phyloP scores from a whole-genome alignment of 2,113 vertebrate genomes.

The Solenodon paradoxus region DNA sequence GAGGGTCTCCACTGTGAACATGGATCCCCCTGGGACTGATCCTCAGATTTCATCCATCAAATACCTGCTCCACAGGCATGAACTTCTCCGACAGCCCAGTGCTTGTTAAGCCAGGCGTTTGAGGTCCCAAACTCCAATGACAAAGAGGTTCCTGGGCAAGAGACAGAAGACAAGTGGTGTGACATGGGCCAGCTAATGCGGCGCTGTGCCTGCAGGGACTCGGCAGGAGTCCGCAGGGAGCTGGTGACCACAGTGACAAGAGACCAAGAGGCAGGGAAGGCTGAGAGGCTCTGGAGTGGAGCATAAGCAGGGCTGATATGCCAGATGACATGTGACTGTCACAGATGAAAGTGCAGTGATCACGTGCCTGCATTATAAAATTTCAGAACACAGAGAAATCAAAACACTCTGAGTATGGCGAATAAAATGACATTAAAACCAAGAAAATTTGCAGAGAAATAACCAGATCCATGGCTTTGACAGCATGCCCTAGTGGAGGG shows the following conservation, averaged over 20 bases:
- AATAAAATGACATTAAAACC: neutral
- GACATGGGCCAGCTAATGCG: neutral
- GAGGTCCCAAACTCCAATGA: neutral
- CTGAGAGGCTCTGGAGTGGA: neutral
- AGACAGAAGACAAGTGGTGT: neutral
- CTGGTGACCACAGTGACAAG: neutral
- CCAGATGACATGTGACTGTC: neutral
- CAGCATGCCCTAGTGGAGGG: neutral
- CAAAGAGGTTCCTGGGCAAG: neutral
- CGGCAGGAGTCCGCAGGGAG: neutral
- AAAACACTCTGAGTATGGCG: neutral
- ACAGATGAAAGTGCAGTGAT: neutral
- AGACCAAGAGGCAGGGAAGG: neutral
- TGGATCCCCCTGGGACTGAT: neutral
- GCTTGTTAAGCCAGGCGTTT: neutral
- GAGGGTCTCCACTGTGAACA: neutral
- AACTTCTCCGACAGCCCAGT: neutral
- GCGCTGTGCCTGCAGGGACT: neutral
- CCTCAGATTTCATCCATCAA: neutral
- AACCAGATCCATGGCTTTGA: neutral
- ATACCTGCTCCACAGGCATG: neutral
- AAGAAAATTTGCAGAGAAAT: neutral
- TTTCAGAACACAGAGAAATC: neutral
- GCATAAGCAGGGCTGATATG: neutral
- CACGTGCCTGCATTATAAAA: neutral